Evolutionary conservation across 2,888 invertebrate species (phyloP).

Genomic region (Mantis religiosa): DNA sequence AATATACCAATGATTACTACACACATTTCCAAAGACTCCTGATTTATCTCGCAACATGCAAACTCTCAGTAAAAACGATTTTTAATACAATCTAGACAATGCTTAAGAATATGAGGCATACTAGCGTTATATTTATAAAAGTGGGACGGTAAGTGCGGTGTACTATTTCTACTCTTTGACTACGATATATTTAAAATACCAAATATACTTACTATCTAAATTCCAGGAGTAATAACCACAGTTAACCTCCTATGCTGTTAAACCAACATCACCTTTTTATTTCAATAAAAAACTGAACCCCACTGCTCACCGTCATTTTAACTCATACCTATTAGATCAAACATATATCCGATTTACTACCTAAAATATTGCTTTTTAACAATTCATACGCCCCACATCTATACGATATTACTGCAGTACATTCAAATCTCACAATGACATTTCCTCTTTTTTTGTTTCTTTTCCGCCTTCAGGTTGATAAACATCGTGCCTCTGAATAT

Average conservation of each 20-base stretch:
- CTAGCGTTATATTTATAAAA: no score
- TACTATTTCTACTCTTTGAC: no score
- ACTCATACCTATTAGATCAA: not conserved
- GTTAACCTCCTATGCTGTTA: not conserved
- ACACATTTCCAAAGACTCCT: no score
- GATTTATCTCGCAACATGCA: no score
- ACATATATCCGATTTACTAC: not conserved
- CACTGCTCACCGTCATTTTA: not conserved
- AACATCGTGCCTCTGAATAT: not conserved
- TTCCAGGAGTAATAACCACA: no score
- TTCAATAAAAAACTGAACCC: not conserved
- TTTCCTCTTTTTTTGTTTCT: not conserved
- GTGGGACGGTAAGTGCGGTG: no score
- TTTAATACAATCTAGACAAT: no score
- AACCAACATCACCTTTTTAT: not conserved
- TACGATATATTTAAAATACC: no score
- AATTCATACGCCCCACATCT: not conserved
- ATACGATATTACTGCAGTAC: not conserved
- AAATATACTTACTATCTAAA: no score
- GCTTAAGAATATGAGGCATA: no score
- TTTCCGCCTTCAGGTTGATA: not conserved
- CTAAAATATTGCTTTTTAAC: not conserved
- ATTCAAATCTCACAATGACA: not conserved
- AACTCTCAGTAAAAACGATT: no score
- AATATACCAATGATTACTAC: no score